A percentile compares a stretch with the other conserved stretches of the same genome.
phyloP scores from a whole-genome alignment of 2,113 vertebrate species.

The Crotophaga sulcirostris region DNA sequence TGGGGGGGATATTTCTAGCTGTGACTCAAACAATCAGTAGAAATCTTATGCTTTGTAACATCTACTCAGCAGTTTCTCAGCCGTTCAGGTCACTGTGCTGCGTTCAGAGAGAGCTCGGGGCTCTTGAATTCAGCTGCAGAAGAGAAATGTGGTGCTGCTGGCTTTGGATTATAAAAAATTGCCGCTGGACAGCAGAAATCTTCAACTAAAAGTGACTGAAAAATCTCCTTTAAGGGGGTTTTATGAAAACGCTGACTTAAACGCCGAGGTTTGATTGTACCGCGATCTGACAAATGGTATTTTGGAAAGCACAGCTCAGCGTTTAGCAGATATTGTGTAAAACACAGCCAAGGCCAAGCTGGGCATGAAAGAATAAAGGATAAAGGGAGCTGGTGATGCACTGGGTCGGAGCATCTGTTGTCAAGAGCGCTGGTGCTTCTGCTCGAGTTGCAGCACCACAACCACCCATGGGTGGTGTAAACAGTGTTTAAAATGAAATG shows the following conservation, averaged over 20 bases:
- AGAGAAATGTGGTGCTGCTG: neutral
- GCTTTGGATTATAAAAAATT: neutral
- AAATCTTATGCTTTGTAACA: neutral
- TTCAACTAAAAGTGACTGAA: neutral
- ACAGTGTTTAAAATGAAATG: accelerated
- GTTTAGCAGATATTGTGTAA: neutral
- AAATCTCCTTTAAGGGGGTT: neutral
- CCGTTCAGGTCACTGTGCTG: neutral
- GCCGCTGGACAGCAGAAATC: neutral
- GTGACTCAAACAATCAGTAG: neutral
- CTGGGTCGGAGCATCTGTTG: neutral
- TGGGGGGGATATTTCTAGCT: neutral
- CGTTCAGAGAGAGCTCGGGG: neutral
- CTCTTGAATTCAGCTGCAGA: neutral
- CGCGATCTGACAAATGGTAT: neutral
- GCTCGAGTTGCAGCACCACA: neutral
- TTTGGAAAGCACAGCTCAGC: neutral
- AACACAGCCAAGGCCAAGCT: accelerated
- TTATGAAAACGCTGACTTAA: neutral
- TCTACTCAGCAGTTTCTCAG: neutral
- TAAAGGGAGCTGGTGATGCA: neutral
- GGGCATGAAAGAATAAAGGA: neutral
- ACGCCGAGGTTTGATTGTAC: neutral
- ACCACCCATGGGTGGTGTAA: accelerated
- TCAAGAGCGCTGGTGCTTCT: neutral